Evolutionary conservation across 2,888 invertebrate species (phyloP), one percentile per base, ranked within the genome.

Genomic region (Eupeodes luniger): DNA sequence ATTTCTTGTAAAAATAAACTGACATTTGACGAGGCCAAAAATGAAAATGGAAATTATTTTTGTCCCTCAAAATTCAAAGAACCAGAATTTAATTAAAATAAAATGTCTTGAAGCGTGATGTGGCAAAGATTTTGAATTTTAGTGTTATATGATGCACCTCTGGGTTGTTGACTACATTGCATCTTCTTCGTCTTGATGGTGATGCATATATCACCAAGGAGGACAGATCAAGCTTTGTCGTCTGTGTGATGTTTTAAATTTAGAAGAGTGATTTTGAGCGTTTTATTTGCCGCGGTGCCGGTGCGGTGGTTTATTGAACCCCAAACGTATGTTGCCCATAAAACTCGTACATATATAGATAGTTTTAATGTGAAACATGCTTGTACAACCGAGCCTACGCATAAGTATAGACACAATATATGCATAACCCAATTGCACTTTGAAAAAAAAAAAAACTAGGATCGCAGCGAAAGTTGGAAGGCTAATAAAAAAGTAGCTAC

Each of bases 241-340:
- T 70, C 40, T 44, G 40, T 40, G 40, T 7, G 55, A 51, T n/a
- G 40, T 12, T 85, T 69, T 88, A 88, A 88, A 81, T 62, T 88
- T 88, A 88, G 88, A 88, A 19, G 55, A 19, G 55, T 62, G 47
- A 5, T 27, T 27, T 27, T 27, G 27, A 27, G 27, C 12, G 16
- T 84, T 77, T 87, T 49, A 69, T 69, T 62, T 84, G 78, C 49
- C 80, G 47, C 2, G 27, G 27, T 27, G 27, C 27, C 2, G 27
- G 27, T 27, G 40, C 77, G 14, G 64, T 44, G 78, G 88, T 88
- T 88, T 85, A 85, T 85, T 85, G 88, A 88, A 84, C 88, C 75
- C 77, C 64, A 49, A 76, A 66, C 55, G 47, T 7, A 67, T 57
- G 70, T 51, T 81, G 40, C 14, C 55, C 11, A 53, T 11, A 47